Evolutionary conservation across 2,888 invertebrate species (phyloP), one percentile per base, ranked within the genome.

Genomic region (Cerastis leucographa): DNA sequence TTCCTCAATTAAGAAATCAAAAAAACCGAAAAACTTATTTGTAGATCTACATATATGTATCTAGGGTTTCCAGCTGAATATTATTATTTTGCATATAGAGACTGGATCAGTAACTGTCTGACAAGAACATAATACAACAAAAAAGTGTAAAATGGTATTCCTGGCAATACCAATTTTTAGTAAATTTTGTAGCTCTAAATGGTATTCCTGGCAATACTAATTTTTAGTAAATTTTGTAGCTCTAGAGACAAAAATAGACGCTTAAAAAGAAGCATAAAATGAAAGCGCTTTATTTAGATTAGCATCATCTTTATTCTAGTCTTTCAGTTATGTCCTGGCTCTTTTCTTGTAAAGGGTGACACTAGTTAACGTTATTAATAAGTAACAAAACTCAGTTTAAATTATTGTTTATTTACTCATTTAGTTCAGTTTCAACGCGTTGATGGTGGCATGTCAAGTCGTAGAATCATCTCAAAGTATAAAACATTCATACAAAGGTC

Each of bases 271-370:
- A 46, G 19, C 11, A n/a, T 5, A 29, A 66, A 56, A 78, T 35
- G 29, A 40, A 46, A 56, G 40, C 22, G 35, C n/a, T 78, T 40
- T 22, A 40, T 66, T 78, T 78, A 78, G 44, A 66, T 65, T 78
- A 29, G 5, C 7, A n/a, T 46, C 46, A 19, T 65, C 9, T 19
- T 46, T 49, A 46, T 78, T 56, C n/a, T 4, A 56, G 44, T 35
- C 17, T 54, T 78, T 65, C 9, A 44, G 25, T 35, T 44, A 35
- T 77, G 49, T 49, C 29, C 9, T 42, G 8, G 46, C 14, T n/a
- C 0, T 5, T 5, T 59, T 66, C 25, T 12, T 35, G 12, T 25
- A 14, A 54, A 40, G 2, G 1, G 22, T 75, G 6, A 2, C 22
- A 40, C 19, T 49, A 51, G 11, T 54, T n/a, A 54, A 1, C 17